phyloP scores from a whole-genome alignment of 2,797 vertebrate genomes.

The Hozukius guyotensis region DNA sequence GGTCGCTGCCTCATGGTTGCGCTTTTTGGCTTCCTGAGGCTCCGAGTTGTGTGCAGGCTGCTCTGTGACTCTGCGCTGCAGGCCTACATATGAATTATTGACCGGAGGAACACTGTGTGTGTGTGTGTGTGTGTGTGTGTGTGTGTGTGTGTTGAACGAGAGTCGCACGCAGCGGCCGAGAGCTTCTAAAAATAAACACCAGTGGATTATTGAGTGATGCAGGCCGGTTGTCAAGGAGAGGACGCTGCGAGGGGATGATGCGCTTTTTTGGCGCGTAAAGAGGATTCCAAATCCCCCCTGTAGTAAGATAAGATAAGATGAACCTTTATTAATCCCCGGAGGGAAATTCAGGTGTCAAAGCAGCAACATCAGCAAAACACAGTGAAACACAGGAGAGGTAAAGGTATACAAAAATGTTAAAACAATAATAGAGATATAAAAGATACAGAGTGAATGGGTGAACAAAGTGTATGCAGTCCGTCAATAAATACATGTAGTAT shows the following conservation, averaged over 20 bases:
- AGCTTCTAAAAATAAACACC: conserved; percentile 73
- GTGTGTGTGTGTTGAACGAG: conserved; percentile 17
- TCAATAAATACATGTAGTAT: too few species aligned
- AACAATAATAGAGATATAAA: too few species aligned
- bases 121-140: too few species aligned
- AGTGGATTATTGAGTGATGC: conserved; percentile 34
- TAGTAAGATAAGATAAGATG: too few species aligned
- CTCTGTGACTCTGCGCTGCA: neutral
- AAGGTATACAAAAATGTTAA: too few species aligned
- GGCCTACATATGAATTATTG: conserved; percentile 67
- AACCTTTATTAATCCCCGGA: too few species aligned
- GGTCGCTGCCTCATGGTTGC: neutral
- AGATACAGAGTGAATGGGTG: too few species aligned
- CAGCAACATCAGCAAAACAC: too few species aligned
- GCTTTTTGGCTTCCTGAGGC: neutral
- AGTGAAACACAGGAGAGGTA: too few species aligned
- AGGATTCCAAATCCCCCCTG: neutral
- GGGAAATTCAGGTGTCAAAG: too few species aligned
- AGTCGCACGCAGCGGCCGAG: conserved; percentile 23
- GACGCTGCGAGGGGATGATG: conserved; percentile 29
- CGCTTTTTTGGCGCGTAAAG: conserved; percentile 15
- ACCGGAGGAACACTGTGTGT: conserved; percentile 35
- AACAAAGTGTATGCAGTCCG: too few species aligned
- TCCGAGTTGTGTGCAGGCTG: neutral
- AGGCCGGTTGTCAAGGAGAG: conserved; percentile 41